Evolutionary conservation across 2,888 invertebrate species (phyloP).

Genomic region (Pandemis corylana): DNA sequence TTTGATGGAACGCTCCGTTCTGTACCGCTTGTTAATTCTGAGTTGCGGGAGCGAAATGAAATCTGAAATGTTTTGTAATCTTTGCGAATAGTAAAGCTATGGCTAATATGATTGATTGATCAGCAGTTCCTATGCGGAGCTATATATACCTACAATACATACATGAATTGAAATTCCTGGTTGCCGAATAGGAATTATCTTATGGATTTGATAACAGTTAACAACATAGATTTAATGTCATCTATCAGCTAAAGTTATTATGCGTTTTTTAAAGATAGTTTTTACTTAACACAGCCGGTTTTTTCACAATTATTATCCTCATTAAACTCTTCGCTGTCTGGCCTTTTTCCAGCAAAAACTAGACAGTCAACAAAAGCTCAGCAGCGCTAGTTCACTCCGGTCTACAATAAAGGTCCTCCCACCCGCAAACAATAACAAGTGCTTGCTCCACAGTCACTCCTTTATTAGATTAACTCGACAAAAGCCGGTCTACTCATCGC

Average conservation of each 20-base stretch:
- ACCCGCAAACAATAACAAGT: conserved; percentile 44
- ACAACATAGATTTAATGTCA: neutral
- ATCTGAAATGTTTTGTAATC: neutral
- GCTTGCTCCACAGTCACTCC: conserved; percentile 50
- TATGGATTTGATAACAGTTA: too few relatives aligned
- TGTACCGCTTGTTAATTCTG: conserved; percentile 8
- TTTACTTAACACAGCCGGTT: neutral
- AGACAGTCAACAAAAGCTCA: conserved; percentile 32
- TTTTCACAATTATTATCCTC: conserved; percentile 3
- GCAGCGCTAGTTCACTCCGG: conserved; percentile 23
- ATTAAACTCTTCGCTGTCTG: conserved; percentile 14
- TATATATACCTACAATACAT: too few relatives aligned
- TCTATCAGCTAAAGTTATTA: neutral
- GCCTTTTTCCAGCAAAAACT: conserved; percentile 29
- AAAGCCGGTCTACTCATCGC: conserved; percentile 60
- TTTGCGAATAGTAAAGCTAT: neutral
- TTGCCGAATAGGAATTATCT: too few relatives aligned
- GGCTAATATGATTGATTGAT: too few relatives aligned
- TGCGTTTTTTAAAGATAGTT: neutral
- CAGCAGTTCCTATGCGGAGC: too few relatives aligned
- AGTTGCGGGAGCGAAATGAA: neutral
- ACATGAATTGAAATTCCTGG: too few relatives aligned
- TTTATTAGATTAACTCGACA: conserved; percentile 72
- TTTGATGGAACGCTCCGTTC: conserved; percentile 28
- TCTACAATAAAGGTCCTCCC: conserved; percentile 35